These are phyloP conservation scores for Acropternis orthonyx DNA, from an alignment of 2,797 vertebrate genomes.

Conservation along the genomic window DNA sequence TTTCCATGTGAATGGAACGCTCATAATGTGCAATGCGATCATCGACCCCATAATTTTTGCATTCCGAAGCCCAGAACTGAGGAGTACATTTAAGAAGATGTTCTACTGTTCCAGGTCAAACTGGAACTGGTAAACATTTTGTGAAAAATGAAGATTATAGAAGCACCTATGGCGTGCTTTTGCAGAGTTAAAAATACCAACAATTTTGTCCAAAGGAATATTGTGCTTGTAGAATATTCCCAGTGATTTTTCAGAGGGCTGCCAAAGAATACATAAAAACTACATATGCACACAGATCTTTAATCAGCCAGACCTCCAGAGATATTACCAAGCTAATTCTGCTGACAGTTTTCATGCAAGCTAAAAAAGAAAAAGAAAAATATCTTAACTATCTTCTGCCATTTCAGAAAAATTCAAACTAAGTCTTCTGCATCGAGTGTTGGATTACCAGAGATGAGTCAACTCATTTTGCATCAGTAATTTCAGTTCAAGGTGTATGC, in stretches of 20 bases:
- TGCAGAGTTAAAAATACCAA: not conserved
- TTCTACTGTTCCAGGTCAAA: constrained; percentile 65
- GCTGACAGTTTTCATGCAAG: not conserved
- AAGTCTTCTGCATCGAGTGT: not conserved
- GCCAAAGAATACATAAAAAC: not conserved
- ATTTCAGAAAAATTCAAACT: not conserved
- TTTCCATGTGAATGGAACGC: constrained; percentile 87
- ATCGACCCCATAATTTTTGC: constrained; percentile 95
- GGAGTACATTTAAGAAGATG: constrained; percentile 88
- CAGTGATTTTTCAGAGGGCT: not conserved
- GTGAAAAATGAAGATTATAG: not conserved
- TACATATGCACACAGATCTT: not conserved
- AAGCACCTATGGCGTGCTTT: not conserved
- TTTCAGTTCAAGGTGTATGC: not conserved
- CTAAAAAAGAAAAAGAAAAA: not conserved
- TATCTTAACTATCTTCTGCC: not conserved
- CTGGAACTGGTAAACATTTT: not conserved
- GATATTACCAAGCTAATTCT: not conserved
- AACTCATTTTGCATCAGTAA: not conserved
- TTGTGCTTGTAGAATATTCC: not conserved
- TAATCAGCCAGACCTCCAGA: not conserved
- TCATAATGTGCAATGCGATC: constrained; percentile 90
- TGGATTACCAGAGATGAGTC: not conserved
- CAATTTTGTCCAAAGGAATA: not conserved
- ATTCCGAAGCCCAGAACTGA: constrained; percentile 88